Conservation (phyloP, 2,113 vertebrate species). For the Emydura subglobosa region DNA sequence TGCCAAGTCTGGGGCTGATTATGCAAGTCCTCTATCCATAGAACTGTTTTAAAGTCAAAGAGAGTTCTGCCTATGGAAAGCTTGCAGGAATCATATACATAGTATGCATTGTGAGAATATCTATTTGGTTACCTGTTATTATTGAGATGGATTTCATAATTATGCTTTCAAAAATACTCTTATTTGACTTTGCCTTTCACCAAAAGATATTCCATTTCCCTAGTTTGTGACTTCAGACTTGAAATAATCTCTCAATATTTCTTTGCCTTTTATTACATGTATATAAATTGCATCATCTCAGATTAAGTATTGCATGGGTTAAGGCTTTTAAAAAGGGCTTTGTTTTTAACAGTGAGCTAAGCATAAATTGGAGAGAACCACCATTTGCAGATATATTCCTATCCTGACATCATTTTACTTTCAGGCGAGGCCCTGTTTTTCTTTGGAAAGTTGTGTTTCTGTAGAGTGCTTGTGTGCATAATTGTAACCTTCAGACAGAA, state of each 20-base stretch:
- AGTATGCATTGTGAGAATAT: rapidly evolving
- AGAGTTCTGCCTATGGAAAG: neutral
- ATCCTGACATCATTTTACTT: constrained; percentile 63
- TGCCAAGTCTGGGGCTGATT: neutral
- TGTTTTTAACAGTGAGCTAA: constrained; percentile 27
- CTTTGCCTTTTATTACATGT: neutral
- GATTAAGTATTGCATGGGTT: neutral
- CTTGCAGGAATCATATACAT: neutral
- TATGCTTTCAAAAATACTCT: neutral
- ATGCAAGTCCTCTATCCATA: neutral
- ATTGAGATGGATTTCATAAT: neutral
- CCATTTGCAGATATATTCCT: constrained; percentile 35
- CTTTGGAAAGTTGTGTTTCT: constrained; percentile 56
- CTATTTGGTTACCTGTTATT: neutral
- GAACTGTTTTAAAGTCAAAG: neutral
- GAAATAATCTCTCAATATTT: neutral
- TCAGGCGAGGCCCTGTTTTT: constrained; percentile 27
- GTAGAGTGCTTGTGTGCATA: neutral
- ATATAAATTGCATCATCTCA: constrained; percentile 24
- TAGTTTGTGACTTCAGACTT: constrained; percentile 12
- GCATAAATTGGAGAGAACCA: constrained; percentile 25
- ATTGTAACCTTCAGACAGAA: constrained; percentile 19
- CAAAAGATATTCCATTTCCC: neutral
- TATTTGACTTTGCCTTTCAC: constrained; percentile 40
- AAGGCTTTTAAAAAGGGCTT: constrained; percentile 4